These are phyloP conservation scores for Laothoe populi DNA, from an alignment of 2,888 invertebrate species.

Conservation along the genomic window DNA sequence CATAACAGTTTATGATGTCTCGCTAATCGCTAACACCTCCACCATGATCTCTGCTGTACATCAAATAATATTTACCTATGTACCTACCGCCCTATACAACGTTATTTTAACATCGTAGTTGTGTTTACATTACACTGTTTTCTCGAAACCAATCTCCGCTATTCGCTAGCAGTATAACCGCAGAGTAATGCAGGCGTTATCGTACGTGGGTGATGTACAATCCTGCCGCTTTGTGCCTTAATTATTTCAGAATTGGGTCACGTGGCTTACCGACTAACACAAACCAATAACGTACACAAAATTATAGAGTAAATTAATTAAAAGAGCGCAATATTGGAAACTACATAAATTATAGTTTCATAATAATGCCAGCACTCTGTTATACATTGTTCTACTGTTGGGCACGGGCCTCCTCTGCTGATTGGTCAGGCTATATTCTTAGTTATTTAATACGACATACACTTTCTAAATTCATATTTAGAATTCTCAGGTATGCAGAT, in stretches of 20 bases:
- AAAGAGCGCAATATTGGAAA: not conserved
- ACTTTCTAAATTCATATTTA: too few relatives aligned
- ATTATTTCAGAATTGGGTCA: constrained; percentile 43
- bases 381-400: too few relatives aligned
- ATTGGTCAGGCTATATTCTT: too few relatives aligned
- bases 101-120: too few relatives aligned
- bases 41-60: not conserved
- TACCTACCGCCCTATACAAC: not conserved
- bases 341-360: too few relatives aligned
- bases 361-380: too few relatives aligned
- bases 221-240: constrained; percentile 26
- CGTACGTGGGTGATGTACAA: constrained; percentile 19
- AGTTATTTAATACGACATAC: too few relatives aligned
- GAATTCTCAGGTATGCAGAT: too few relatives aligned
- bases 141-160: not conserved
- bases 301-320: constrained; percentile 1
- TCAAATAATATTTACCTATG: not conserved
- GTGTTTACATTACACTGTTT: not conserved
- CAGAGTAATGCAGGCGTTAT: constrained; percentile 12
- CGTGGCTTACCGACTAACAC: constrained; percentile 36
- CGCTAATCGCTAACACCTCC: not conserved
- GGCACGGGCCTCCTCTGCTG: too few relatives aligned
- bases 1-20: not conserved
- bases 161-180: not conserved
- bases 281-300: constrained; percentile 8